Base-by-base conservation (phyloP, 2,797 vertebrate genomes). In the Pyrrhura leucotis region DNA sequence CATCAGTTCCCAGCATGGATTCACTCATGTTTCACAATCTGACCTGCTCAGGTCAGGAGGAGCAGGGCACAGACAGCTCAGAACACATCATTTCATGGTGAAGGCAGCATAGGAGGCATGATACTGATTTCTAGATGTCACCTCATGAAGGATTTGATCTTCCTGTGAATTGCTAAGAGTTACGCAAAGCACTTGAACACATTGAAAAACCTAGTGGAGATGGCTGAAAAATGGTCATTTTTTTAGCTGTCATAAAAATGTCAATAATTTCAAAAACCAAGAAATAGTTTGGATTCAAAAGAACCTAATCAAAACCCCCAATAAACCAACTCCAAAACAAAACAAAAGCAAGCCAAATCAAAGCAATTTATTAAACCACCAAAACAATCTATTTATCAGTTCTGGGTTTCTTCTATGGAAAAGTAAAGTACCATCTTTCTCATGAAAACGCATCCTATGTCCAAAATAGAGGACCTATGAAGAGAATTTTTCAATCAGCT, bases 81-180 rank as follows among this genome's bases (percentile, higher is more conserved):
- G 61, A 45, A 28, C 37, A 61, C 16, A 13, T 3, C 37, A 16
- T 18, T 44, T n/a, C 22, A 2, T 0, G 0, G 8, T 10, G 29
- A 2, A 67, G n/a, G 58, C 25, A 67, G 20, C 44, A 40, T 25
- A 67, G 37, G 56, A 68, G n/a, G 44, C 29, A 7, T 35, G 50
- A 67, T 2, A 28, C 7, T 22, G 33, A 1, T 28, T 75, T 77
- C 37, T 67, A 13, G 20, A 9, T 31, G 29, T 53, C 37, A 72
- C 15, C 26, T 84, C 16, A 6, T 22, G 50, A 56, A 53, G n/a
- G 81, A 53, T 73, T 72, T 72, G 16, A 51, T 75, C 14, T 91
- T 74, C 42, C 33, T 73, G 45, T 61, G 75, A 72, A 68, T 33
- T 48, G 23, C 39, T 72, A 15, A 45, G 37, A 72, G 58, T 61